A percentile compares a stretch with the other conserved stretches of the same genome.
Evolutionary conservation across 1,140 invertebrate genomes (phyloP).

Genomic region (Bombyx mandarina): DNA sequence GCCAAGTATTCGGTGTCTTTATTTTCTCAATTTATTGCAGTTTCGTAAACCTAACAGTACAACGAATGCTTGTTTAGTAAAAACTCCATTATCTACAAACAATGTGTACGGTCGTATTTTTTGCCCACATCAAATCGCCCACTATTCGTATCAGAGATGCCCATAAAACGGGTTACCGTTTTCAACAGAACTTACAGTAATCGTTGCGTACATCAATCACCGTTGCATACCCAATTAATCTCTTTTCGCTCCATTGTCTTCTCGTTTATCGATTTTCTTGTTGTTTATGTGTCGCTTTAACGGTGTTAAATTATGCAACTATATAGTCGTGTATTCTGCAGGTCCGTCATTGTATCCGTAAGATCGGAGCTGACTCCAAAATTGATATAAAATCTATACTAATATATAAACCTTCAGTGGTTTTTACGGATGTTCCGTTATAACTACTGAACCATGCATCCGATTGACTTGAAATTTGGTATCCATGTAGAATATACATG

Average conservation of each 20-base stretch:
- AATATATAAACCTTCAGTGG: no score
- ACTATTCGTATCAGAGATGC: constrained; percentile 20
- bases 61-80: constrained; percentile 12
- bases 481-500: no score
- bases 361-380: no score
- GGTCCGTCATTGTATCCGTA: constrained; percentile 10
- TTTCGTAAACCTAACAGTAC: constrained; percentile 11
- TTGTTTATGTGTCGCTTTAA: constrained; percentile 20
- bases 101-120: constrained; percentile 17
- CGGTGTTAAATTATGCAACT: constrained; percentile 27
- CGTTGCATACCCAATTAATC: constrained; percentile 28
- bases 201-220: constrained; percentile 27
- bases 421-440: no score
- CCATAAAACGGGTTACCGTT: constrained; percentile 40
- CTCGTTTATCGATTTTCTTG: constrained; percentile 15
- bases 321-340: constrained; percentile 11
- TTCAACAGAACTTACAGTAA: constrained; percentile 34
- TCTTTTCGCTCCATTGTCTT: constrained; percentile 34
- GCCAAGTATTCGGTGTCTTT: no score
- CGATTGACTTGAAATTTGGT: no score
- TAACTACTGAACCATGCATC: no score
- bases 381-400: no score
- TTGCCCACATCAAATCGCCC: constrained; percentile 19
- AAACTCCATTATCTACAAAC: constrained; percentile 21
- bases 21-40: constrained; percentile 11